Conservation (phyloP, 2,113 vertebrate species). For the Physeter macrocephalus region DNA sequence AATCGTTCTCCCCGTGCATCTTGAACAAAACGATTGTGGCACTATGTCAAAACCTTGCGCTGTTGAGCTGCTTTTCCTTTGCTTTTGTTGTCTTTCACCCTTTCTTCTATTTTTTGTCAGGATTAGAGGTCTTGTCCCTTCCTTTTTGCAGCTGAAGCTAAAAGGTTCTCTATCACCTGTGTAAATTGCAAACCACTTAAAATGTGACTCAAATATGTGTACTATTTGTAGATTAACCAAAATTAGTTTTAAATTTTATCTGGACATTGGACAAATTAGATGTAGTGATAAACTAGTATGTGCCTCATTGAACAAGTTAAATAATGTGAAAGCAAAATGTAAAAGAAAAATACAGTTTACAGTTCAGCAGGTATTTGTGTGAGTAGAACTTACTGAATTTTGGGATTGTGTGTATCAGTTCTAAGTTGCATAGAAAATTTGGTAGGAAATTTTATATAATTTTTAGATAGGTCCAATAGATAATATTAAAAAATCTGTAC, state of each 20-base stretch:
- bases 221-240: neutral
- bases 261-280: neutral
- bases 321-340: neutral
- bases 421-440: neutral
- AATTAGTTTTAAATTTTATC: neutral
- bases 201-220: neutral
- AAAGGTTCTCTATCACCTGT: neutral
- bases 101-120: neutral
- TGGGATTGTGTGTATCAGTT: neutral
- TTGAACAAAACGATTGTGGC: neutral
- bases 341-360: neutral
- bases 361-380: neutral
- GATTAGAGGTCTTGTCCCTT: neutral
- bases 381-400: conserved; percentile 8
- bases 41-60: neutral
- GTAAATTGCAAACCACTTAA: neutral
- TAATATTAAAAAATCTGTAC: neutral
- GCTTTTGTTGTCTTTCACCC: neutral
- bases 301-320: neutral
- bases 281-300: neutral
- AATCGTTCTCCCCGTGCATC: neutral
- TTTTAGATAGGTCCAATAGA: neutral
- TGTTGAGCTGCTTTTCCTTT: neutral
- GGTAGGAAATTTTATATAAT: neutral
- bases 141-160: neutral